A percentile compares a stretch with the other conserved stretches of the same genome.
phyloP scores from a whole-genome alignment of 2,797 vertebrate species.

The Cheirogaleus major region DNA sequence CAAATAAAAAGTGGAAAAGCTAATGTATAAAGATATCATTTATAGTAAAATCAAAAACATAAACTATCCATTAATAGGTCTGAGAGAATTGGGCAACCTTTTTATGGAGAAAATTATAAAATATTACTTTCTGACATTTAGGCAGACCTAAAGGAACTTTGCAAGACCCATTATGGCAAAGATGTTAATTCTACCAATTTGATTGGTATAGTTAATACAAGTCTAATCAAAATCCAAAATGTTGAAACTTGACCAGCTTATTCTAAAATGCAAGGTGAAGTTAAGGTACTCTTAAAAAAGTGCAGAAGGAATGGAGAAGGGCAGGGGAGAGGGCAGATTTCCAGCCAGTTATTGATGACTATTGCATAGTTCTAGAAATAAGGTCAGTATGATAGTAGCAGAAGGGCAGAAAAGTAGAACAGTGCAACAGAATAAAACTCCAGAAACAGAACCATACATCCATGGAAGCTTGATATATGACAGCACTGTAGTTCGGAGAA shows the following conservation, averaged over 20 bases:
- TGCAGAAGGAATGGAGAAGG: neutral
- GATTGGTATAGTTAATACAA: neutral
- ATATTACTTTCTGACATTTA: neutral
- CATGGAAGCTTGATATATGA: neutral
- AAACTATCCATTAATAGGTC: neutral
- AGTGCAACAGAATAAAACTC: neutral
- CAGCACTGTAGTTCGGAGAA: neutral
- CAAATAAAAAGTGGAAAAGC: neutral
- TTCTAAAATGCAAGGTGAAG: neutral
- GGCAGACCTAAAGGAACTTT: neutral
- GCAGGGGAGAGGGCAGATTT: accelerated
- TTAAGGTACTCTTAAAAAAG: neutral
- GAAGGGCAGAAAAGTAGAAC: neutral
- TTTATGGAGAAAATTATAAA: neutral
- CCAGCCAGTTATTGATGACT: neutral
- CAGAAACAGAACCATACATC: neutral
- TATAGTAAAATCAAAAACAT: neutral
- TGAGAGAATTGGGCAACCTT: neutral
- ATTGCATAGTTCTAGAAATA: neutral
- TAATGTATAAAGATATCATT: neutral
- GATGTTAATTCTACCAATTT: neutral
- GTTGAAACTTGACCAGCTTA: neutral
- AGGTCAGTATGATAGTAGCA: neutral
- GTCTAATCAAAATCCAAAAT: neutral
- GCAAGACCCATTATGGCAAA: no score